phyloP scores from a whole-genome alignment of 2,113 vertebrate species.

The Ariopsis seemanni region DNA sequence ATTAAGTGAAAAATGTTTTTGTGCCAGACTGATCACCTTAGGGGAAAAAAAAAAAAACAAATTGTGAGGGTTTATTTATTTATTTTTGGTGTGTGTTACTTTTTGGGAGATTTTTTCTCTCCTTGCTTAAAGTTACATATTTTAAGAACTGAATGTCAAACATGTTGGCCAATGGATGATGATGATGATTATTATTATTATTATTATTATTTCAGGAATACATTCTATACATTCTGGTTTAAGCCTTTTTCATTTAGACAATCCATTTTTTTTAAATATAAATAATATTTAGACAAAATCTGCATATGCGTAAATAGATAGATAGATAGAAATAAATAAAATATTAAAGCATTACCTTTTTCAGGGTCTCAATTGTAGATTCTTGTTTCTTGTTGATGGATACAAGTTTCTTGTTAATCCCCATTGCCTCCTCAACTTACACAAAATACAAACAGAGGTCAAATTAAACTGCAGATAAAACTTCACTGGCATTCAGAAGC shows the following conservation, averaged over 20 bases:
- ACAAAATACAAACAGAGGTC: constrained; percentile 36
- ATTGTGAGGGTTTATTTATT: neutral
- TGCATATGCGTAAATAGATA: neutral
- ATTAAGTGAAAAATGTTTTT: neutral
- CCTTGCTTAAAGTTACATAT: neutral
- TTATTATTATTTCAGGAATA: neutral
- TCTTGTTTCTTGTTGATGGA: constrained; percentile 80
- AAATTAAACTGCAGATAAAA: constrained; percentile 6
- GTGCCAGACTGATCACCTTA: neutral
- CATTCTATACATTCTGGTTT: neutral
- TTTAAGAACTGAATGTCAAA: neutral
- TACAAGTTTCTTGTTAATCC: constrained; percentile 79
- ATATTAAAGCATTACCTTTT: constrained; percentile 73
- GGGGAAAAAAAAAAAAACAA: no score
- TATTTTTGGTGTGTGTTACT: neutral
- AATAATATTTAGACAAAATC: neutral
- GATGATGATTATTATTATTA: neutral
- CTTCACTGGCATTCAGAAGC: neutral
- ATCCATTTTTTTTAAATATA: no score
- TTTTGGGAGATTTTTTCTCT: neutral
- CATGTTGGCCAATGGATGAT: neutral
- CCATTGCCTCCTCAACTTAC: constrained; percentile 84
- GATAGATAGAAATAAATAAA: no score
- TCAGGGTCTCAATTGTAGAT: constrained; percentile 76
- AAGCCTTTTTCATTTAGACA: neutral